Base-by-base conservation (phyloP, 2,888 invertebrate species). In the Cosmia pyralina region DNA sequence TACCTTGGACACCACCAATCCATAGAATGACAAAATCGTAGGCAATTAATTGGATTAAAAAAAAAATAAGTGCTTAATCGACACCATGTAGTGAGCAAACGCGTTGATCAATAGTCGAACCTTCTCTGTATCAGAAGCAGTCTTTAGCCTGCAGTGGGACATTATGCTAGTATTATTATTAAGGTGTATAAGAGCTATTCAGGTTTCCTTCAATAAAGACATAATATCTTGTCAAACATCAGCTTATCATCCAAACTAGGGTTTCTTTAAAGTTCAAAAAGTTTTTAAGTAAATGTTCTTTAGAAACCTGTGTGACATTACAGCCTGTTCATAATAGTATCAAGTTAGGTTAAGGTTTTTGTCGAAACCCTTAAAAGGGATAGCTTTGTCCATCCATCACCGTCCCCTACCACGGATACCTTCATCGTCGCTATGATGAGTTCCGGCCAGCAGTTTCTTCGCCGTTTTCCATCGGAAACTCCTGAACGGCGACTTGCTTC, bases 401-500 rank as follows among this genome's bases (percentile, higher is more conserved):
- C 87, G 84, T 92, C 94, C 85, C 84, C 86, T 89, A 90, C 90
- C 88, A 89, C 95, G 93, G 91, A 97, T 97, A 95, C 97, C 97
- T 96, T 98, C 98, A 93, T 98, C 98, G 91, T 98, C 98, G 93
- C 98, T 98, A 91, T 97, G 97, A 87, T 97, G 97, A 69, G 97
- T 96, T 87, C 97, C 97, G 82, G 97, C 97, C 90, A 97, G 95
- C 82, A 97, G 96, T 88, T 97, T 97, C 94, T 97, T 97, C 85
- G 98, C 97, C 93, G 98, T 98, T 96, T 98, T 98, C 98, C 98
- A 98, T 85, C 98, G 97, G 97, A 98, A 98, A 96, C 98, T 98
- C 93, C 98, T 97, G 97, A 99, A 99, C 82, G 99, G 99, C 90
- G 98, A 98, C 97, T 98, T 98, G 97, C 98, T 98, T 91, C 99